phyloP scores from a whole-genome alignment of 2,888 invertebrate species.

The Spodoptera littoralis region DNA sequence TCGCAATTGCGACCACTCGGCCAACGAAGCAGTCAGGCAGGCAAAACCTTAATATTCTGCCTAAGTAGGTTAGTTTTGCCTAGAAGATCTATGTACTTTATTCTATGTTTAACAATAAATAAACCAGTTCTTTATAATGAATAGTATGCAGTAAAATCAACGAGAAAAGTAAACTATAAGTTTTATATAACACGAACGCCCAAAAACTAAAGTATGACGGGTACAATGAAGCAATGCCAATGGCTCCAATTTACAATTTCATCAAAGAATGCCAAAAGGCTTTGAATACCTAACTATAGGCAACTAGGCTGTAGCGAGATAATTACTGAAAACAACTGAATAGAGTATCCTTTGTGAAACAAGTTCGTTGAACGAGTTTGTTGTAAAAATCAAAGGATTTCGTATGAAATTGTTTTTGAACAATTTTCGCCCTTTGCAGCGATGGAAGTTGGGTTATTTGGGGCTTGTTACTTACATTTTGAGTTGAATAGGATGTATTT shows the following conservation, averaged over 20 bases:
- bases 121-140: no score
- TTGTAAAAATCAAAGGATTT: slow-evolving; percentile 50
- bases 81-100: no score
- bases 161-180: no score
- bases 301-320: slow-evolving; percentile 44
- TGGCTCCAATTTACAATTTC: slow-evolving; percentile 50
- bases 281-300: slow-evolving; percentile 46
- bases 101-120: no score
- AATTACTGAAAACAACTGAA: slow-evolving; percentile 54
- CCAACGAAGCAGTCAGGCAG: no score
- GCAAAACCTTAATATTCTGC: no score
- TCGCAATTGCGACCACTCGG: no score
- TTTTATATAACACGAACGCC: no score
- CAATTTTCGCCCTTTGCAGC: slow-evolving; percentile 19
- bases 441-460: slow-evolving; percentile 15
- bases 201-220: slow-evolving; percentile 32
- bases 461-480: slow-evolving; percentile 10
- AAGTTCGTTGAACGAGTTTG: slow-evolving; percentile 40
- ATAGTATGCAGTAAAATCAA: no score
- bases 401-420: slow-evolving; percentile 44
- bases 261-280: slow-evolving; percentile 48
- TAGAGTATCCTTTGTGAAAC: slow-evolving; percentile 48
- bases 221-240: slow-evolving; percentile 3
- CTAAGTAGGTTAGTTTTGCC: no score
- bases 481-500: slow-evolving; percentile 11